Percentiles rank a stretch among this genome's conserved stretches.
These are phyloP conservation scores for Tetropium fuscum DNA, from an alignment of 2,888 invertebrate species.

Conservation along the genomic window DNA sequence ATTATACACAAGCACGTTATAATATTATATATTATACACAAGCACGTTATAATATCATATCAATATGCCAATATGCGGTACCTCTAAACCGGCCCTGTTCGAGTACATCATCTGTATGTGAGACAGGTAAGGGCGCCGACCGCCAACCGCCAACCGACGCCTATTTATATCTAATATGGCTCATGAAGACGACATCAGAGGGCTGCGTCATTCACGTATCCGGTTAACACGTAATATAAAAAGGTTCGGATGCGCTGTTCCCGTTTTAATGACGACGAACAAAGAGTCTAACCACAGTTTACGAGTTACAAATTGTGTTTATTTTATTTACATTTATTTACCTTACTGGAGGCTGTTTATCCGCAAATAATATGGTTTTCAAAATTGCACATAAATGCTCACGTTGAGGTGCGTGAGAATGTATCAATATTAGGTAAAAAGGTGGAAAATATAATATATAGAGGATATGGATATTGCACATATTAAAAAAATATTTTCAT, in stretches of 20 bases:
- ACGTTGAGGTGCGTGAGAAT: too few species aligned
- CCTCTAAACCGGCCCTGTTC: constrained; percentile 7
- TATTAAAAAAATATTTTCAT: too few species aligned
- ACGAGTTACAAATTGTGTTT: background rate
- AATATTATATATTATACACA: too few species aligned
- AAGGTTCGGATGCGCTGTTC: constrained; percentile 18
- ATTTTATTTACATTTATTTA: constrained; percentile 5
- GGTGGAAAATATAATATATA: too few species aligned
- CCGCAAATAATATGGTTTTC: too few species aligned
- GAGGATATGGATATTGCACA: too few species aligned
- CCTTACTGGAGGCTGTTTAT: background rate
- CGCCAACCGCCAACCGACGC: constrained; percentile 39
- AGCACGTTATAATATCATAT: constrained; percentile 19
- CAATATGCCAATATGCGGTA: constrained; percentile 12
- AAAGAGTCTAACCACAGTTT: constrained; percentile 17
- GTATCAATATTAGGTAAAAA: too few species aligned
- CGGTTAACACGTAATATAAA: constrained; percentile 29
- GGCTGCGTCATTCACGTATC: constrained; percentile 30
- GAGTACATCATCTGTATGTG: constrained; percentile 21
- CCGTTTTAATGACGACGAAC: constrained; percentile 23
- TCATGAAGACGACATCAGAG: constrained; percentile 27
- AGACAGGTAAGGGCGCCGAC: constrained; percentile 46
- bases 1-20: too few species aligned
- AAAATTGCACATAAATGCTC: too few species aligned
- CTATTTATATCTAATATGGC: constrained; percentile 32